Conservation (phyloP, 2,113 vertebrate species). For the Amazona vittata region DNA sequence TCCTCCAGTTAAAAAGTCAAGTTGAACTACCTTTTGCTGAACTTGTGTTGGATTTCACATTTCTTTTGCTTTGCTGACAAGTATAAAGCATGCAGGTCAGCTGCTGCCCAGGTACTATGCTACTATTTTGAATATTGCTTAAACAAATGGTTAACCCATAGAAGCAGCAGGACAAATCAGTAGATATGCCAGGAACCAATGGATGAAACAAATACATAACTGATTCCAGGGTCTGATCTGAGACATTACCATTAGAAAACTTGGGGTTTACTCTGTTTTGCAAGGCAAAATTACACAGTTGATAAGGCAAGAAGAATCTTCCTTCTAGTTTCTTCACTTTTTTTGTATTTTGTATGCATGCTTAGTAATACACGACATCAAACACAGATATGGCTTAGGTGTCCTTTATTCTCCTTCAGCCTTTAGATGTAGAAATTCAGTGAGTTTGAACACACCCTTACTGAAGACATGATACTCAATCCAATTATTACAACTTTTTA, state of each 20-base stretch:
- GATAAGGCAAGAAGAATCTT: not conserved
- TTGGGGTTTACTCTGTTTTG: not conserved
- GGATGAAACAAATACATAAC: not conserved
- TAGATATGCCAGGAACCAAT: not conserved
- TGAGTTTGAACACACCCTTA: not conserved
- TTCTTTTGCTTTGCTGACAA: not conserved
- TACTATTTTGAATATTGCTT: not conserved
- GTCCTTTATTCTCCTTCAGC: not conserved
- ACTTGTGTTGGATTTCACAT: not conserved
- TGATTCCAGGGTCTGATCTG: not conserved
- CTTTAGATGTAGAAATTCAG: not conserved
- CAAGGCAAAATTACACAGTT: not conserved
- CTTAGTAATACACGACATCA: not conserved
- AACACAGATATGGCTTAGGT: not conserved
- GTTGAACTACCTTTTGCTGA: conserved; percentile 4
- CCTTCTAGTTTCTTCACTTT: not conserved
- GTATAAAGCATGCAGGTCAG: not conserved
- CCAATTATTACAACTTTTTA: not conserved
- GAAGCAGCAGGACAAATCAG: not conserved
- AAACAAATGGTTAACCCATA: not conserved
- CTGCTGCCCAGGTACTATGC: not conserved
- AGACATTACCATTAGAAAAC: not conserved
- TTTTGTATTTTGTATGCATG: not conserved
- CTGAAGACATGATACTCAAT: not conserved
- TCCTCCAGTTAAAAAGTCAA: conserved; percentile 26